Evolutionary conservation across 2,888 invertebrate species (phyloP), one percentile per base, ranked within the genome.

Genomic region (Drosophila conformis): DNA sequence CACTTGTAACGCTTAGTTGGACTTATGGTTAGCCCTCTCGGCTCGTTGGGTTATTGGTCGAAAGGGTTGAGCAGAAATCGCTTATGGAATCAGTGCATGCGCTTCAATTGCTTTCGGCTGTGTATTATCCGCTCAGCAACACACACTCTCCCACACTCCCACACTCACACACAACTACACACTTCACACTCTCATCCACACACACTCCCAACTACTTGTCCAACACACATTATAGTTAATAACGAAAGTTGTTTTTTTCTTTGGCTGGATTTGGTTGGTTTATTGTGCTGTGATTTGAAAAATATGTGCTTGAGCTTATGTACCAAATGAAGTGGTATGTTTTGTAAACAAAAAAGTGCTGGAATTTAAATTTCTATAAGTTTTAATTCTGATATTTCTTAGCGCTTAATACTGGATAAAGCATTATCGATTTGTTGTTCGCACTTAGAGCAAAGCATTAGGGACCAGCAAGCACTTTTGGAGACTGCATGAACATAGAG

Each of bases 1-100:
- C 68, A 78, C 66, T 73, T 70, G 51, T n/a, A 57, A 69, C 73
- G 81, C 81, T 81, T 81, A 78, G 81, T 66, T 66, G 48, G 75
- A 63, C 78, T 82, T 79, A 67, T 42, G 62, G 61, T 61, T 67
- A 48, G 21, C 21, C 54, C 70, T 48, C 56, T 46, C 46, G 46
- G 21, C 36, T 33, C 63, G 68, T 57, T 60, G 58, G 48, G 51
- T 13, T 29, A 31, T 54, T 38, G 54, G 36, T 31, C 63, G 54
- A 80, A 81, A 80, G 80, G 81, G 80, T 80, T 80, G 69, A 59
- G 61, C 62, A 27, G 65, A 60, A 73, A 75, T 67, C 69, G 69
- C 80, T 82, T 78, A 78, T 69, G 78, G 78, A 84, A 87, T 84
- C 87, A 82, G 83, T 85, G 87, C 76, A 87, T 82, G 64, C 80